phyloP scores from a whole-genome alignment of 2,113 vertebrate species.

The Falco punctatus region DNA sequence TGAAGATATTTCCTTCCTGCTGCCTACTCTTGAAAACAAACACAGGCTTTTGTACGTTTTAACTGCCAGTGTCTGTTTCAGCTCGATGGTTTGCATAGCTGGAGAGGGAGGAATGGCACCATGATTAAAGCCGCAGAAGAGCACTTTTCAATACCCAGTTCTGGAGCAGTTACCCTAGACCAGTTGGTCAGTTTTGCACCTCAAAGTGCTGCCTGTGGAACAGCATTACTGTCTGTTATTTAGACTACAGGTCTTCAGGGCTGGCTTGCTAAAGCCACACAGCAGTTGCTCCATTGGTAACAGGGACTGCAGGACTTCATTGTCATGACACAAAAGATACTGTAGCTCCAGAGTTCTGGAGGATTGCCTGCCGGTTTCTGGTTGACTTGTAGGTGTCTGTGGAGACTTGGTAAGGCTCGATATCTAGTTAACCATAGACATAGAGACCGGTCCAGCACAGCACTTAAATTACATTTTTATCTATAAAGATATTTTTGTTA shows the following conservation, averaged over 20 bases:
- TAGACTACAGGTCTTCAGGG: background rate
- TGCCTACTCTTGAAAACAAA: background rate
- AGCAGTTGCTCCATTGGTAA: background rate
- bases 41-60: background rate
- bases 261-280: background rate
- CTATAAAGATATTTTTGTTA: background rate
- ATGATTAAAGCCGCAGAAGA: background rate
- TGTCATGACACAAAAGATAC: background rate
- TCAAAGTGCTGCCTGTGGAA: background rate
- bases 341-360: background rate
- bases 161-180: background rate
- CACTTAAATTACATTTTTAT: background rate
- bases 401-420: background rate
- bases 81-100: background rate
- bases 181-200: background rate
- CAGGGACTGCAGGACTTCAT: background rate
- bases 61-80: background rate
- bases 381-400: background rate
- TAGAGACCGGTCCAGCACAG: background rate
- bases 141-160: background rate
- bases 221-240: background rate
- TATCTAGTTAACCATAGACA: background rate
- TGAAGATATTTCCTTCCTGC: constrained; percentile 6
- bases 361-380: fast-evolving
- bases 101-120: background rate